These are phyloP conservation scores for Saccopteryx leptura DNA, from an alignment of 2,113 vertebrate genomes.

Conservation along the genomic window DNA sequence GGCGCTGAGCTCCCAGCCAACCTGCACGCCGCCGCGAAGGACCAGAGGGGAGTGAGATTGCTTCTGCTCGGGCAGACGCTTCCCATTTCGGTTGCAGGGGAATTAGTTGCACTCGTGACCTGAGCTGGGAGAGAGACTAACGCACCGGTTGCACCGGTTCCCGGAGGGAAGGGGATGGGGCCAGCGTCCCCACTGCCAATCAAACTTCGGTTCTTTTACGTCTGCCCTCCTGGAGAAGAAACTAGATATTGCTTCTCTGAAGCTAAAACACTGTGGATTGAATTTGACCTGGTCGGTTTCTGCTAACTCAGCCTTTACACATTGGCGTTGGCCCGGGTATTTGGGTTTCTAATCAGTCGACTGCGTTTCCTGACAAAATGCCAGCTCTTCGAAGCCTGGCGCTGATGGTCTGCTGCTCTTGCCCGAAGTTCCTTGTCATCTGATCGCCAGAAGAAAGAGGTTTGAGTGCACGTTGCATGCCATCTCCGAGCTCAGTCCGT, in stretches of 20 bases:
- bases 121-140: background rate
- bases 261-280: conserved; percentile 19
- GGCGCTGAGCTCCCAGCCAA: background rate
- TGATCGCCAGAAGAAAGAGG: background rate
- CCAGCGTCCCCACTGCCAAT: background rate
- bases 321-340: background rate
- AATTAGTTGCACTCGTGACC: conserved; percentile 62
- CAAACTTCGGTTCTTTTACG: conserved; percentile 21
- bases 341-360: background rate
- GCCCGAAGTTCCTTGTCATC: background rate
- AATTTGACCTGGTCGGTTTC: background rate
- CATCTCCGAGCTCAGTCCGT: background rate
- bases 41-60: conserved; percentile 50
- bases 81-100: conserved; percentile 58
- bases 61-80: conserved; percentile 58
- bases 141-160: background rate
- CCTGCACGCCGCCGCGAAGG: conserved; percentile 21
- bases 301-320: conserved; percentile 10
- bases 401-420: background rate
- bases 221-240: background rate
- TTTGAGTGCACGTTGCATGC: background rate
- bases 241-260: conserved; percentile 50
- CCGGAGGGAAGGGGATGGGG: background rate
- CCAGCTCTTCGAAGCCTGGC: background rate
- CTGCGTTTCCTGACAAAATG: background rate